Base-by-base conservation (phyloP, 2,888 invertebrate genomes). In the Octodonta nipae region DNA sequence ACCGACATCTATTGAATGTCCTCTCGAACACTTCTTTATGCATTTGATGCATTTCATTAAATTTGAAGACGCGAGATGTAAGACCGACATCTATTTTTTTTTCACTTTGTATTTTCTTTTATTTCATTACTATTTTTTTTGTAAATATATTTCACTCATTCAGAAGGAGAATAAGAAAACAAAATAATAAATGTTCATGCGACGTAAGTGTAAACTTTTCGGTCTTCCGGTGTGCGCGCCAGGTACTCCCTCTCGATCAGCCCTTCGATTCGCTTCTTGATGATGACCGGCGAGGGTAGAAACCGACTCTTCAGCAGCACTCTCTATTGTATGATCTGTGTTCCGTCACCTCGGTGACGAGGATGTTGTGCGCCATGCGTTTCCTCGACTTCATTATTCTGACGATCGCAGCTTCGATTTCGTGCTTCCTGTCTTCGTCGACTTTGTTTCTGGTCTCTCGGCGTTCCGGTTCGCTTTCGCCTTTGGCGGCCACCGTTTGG, bases 201-300 rank as follows among this genome's bases (percentile, higher is more conserved):
- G 67, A 92, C 87, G 68, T 92, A 92, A 47, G 87, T 84, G 72
- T 92, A 92, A 56, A 89, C 79, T 75, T 91, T 91, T 67, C 86
- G 77, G 73, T 99, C 96, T 66, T 93, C 91, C 36, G 89, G 84
- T 58, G 93, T 92, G 64, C 98, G 79, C 47, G 92, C 89, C 59
- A 99, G 73, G 70, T 98, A 98, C 68, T 99, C 98, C 49, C 98
- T 75, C 68, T 98, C 98, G 63, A 98, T 98, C 56, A 99, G 78
- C 41, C 93, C 92, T 70, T 99, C 98, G 67, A 98, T 96, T 62
- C 98, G 80, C 65, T 96, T 95, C 71, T 99, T 99, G 61, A 99
- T 96, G 49, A 95, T 84, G 48, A 89, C 88, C 33, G 96, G 96
- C 51, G 91, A 91, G 42, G 98, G 96, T 66, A 93, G 74, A 75